phyloP scores from a whole-genome alignment of 2,888 invertebrate genomes.

The Entomobrya multifasciata region DNA sequence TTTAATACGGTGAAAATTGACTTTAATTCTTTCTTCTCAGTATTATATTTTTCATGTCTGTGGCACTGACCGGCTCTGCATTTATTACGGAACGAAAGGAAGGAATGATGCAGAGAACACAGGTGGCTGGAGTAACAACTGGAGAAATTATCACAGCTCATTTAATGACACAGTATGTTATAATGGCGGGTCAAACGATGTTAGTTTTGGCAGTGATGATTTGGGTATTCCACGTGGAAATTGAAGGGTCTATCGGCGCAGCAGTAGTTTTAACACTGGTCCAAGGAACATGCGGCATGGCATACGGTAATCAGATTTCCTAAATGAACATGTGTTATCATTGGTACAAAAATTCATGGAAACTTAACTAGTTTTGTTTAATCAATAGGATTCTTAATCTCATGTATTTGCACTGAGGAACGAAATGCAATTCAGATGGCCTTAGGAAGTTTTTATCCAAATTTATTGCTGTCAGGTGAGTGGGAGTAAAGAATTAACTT shows the following conservation, averaged over 20 bases:
- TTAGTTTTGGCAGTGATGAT: slow-evolving; percentile 95
- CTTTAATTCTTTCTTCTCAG: slow-evolving; percentile 82
- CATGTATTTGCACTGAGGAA: slow-evolving; percentile 94
- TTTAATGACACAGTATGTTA: slow-evolving; percentile 95
- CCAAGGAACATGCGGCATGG: slow-evolving; percentile 97
- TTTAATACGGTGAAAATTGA: background rate
- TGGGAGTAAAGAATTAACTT: background rate
- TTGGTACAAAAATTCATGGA: background rate
- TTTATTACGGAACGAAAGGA: slow-evolving; percentile 95
- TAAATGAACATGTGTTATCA: background rate
- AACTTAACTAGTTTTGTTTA: slow-evolving; percentile 9
- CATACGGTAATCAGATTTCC: slow-evolving; percentile 88
- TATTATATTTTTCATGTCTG: slow-evolving; percentile 97
- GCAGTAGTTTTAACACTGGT: slow-evolving; percentile 92
- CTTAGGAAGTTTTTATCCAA: slow-evolving; percentile 96
- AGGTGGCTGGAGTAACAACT: slow-evolving; percentile 95
- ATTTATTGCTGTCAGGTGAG: slow-evolving; percentile 92
- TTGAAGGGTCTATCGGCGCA: slow-evolving; percentile 92
- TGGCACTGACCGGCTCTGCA: slow-evolving; percentile 95
- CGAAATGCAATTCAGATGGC: slow-evolving; percentile 96
- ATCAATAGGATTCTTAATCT: slow-evolving; percentile 90
- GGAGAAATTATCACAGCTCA: slow-evolving; percentile 96
- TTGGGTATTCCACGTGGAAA: slow-evolving; percentile 93
- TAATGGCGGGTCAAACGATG: slow-evolving; percentile 96
- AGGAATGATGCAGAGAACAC: slow-evolving; percentile 94